These are phyloP conservation scores for Zele albiditarsus DNA, from an alignment of 2,888 invertebrate species.

Conservation along the genomic window DNA sequence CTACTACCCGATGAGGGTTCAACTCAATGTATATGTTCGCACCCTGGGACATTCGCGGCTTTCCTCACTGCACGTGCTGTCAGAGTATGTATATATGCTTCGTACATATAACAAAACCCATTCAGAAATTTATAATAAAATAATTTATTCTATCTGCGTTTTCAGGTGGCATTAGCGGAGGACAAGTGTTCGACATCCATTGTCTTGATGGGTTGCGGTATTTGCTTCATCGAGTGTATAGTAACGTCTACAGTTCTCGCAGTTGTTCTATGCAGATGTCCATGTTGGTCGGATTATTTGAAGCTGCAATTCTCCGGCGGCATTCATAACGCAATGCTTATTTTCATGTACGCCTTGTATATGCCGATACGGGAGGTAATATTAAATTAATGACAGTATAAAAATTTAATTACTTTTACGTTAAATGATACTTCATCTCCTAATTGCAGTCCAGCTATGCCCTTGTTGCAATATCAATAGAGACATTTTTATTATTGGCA, in stretches of 20 bases:
- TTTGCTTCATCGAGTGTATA: constrained; percentile 74
- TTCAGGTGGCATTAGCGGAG: constrained; percentile 62
- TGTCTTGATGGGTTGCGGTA: constrained; percentile 75
- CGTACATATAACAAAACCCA: constrained; percentile 12
- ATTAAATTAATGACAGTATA: constrained; percentile 1
- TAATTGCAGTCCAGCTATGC: constrained; percentile 76
- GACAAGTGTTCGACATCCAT: constrained; percentile 69
- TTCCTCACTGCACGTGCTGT: constrained; percentile 75
- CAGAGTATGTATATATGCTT: constrained; percentile 55
- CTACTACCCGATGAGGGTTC: constrained; percentile 67
- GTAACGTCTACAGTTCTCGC: constrained; percentile 73
- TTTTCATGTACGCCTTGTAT: constrained; percentile 72
- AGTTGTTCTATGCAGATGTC: constrained; percentile 74
- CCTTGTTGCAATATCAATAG: constrained; percentile 77
- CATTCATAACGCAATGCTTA: constrained; percentile 82
- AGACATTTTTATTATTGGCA: constrained; percentile 79
- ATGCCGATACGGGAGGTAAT: constrained; percentile 68
- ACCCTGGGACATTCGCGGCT: constrained; percentile 79
- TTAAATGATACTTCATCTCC: constrained; percentile 33
- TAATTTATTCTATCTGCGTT: not conserved
- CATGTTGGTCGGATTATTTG: constrained; percentile 78
- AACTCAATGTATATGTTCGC: constrained; percentile 77
- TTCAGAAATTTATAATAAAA: not conserved
- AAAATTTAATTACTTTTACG: not conserved
- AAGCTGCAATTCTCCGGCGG: constrained; percentile 82